A percentile compares a stretch with the other conserved stretches of the same genome.
phyloP scores from a whole-genome alignment of 2,888 invertebrate genomes.

The Theretra japonica region DNA sequence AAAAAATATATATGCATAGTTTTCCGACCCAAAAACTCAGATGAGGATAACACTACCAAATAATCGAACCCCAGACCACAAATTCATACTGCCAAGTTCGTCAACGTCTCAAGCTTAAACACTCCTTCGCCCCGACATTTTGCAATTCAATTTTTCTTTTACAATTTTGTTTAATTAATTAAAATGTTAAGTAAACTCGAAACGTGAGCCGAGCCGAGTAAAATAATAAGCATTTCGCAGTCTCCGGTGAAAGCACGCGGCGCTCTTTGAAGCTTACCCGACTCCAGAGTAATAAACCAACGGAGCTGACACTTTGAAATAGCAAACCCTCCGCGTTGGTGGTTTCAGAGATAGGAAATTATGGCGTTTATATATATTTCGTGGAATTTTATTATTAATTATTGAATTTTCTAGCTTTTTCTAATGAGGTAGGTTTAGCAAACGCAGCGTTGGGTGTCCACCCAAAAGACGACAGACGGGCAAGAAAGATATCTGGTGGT shows the following conservation, averaged over 20 bases:
- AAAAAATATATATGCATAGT: too few species aligned
- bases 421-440: too few species aligned
- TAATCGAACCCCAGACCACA: too few species aligned
- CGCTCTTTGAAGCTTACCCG: slow-evolving; percentile 51
- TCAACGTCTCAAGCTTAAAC: background rate
- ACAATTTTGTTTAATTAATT: slow-evolving; percentile 33
- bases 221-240: slow-evolving; percentile 53
- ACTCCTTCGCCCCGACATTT: background rate
- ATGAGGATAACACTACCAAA: too few species aligned
- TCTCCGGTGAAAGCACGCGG: slow-evolving; percentile 57
- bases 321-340: background rate
- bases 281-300: slow-evolving; percentile 27
- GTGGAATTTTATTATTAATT: too few species aligned
- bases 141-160: too few species aligned
- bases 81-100: too few species aligned
- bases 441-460: too few species aligned
- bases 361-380: background rate
- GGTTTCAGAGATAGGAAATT: background rate
- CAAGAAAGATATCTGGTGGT: too few species aligned
- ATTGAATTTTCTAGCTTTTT: too few species aligned
- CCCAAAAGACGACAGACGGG: too few species aligned
- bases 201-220: slow-evolving; percentile 37
- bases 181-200: slow-evolving; percentile 37
- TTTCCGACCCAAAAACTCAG: too few species aligned
- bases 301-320: slow-evolving; percentile 25